Percentiles rank a stretch among this genome's conserved stretches.
Conservation (phyloP, 2,888 invertebrate genomes). For the Nasonovia ribisnigri region DNA sequence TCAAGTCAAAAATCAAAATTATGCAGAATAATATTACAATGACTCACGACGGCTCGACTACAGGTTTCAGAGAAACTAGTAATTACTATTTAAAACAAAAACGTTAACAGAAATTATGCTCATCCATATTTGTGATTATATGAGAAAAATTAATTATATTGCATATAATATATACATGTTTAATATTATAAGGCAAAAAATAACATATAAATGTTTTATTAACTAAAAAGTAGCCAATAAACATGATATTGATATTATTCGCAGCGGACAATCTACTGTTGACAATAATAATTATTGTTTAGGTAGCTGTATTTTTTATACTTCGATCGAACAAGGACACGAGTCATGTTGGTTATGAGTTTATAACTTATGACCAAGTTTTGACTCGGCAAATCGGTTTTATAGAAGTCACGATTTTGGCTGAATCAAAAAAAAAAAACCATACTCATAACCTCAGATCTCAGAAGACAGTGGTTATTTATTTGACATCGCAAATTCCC, state of each 20-base stretch:
- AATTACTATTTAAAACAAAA: neutral
- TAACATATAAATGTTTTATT: neutral
- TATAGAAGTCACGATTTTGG: neutral
- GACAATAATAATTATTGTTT: neutral
- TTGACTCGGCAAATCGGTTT: neutral
- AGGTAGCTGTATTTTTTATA: neutral
- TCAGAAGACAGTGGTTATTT: neutral
- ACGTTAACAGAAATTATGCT: neutral
- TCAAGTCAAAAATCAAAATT: neutral
- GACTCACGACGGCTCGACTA: neutral
- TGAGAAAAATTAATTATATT: neutral
- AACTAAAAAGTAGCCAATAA: neutral
- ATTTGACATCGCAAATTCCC: neutral
- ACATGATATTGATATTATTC: neutral
- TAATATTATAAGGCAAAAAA: neutral
- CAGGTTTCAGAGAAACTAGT: neutral
- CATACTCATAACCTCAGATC: neutral
- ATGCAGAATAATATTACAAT: neutral
- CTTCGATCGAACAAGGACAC: neutral
- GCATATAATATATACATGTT: neutral
- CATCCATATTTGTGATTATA: neutral
- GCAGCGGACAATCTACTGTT: neutral
- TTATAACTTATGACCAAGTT: neutral
- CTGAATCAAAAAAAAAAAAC: neutral
- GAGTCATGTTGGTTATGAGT: neutral